Conservation (phyloP, 2,888 invertebrate species). For the Strigamia maritima region DNA sequence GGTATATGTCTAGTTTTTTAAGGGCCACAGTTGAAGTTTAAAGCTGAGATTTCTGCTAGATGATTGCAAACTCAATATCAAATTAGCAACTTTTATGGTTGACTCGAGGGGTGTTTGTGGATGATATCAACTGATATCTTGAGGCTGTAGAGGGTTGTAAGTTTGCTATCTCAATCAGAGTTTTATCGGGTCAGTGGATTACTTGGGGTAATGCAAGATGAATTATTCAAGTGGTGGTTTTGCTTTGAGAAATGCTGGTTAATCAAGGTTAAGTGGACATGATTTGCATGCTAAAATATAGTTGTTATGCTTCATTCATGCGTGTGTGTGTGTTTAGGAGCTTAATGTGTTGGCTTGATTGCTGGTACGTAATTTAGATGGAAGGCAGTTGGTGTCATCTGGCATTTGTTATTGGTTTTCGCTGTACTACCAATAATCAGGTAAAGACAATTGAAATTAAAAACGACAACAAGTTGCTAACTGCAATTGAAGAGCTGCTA, state of each 20-base stretch:
- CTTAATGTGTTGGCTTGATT: too few species aligned
- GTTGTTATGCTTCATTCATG: too few species aligned
- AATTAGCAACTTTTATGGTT: background rate
- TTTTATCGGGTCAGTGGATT: background rate
- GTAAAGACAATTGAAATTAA: background rate
- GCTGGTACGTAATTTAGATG: too few species aligned
- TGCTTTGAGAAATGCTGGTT: background rate
- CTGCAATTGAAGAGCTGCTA: conserved; percentile 24
- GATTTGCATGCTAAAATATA: background rate
- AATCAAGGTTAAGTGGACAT: background rate
- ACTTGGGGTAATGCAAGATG: background rate
- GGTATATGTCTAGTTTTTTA: background rate
- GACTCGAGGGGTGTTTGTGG: background rate
- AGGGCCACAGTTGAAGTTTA: background rate
- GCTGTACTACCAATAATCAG: background rate
- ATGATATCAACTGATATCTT: background rate
- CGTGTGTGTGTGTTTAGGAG: too few species aligned
- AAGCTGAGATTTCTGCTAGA: background rate
- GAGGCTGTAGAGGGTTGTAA: background rate
- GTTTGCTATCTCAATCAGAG: background rate
- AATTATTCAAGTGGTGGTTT: background rate
- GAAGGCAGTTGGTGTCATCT: background rate
- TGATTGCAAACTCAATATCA: background rate
- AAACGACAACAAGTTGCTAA: conserved; percentile 9
- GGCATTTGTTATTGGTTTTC: background rate